Evolutionary conservation across 2,113 vertebrate genomes (phyloP), one percentile per base, ranked within the genome.

Genomic region (Peromyscus californicus): DNA sequence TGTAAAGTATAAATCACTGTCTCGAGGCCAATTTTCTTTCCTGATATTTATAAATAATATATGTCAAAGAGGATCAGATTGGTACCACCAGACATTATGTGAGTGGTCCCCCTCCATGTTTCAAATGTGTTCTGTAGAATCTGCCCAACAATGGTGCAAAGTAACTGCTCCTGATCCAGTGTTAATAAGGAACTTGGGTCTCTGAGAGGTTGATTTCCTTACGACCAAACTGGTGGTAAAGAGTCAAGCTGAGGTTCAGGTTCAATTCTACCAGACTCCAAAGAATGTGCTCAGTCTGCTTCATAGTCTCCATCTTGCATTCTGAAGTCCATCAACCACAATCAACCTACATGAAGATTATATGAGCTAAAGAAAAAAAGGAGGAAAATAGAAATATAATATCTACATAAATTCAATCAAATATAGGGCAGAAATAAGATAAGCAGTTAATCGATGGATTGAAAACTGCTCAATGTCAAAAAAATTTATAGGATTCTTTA

Each of bases 401-500:
- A 72, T 92, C 42, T 92, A 65, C 26, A 24, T 22, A 16, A 92
- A 89, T 75, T 51, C 26, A 96, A 75, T 89, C 57, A 90, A 90
- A 96, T 36, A 15, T 6, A 63, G 7, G 10, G 11, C 42, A 88
- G 22, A 94, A 95, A 95, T 87, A 95, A 96, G 65, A 89, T 70
- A 24, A 42, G 84, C 7, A 80, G 22, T 24, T 90, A 90, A 90
- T 0, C 85, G 65, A 78, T 89, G 48, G 26, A 57, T 93, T 72
- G 19, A 17, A 95, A 86, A 89, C 79, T 57, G 0, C 36, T 67
- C 15, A 45, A 95, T 85, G 80, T 93, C 48, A 96, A 89, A 48
- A 48, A 48, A 51, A 95, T 83, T 89, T 36, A 61, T 36, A 83
- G 82, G 22, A 89, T 96, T 85, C 45, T 96, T 90, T 79, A 82